phyloP scores from a whole-genome alignment of 2,888 invertebrate species.

The Andrena dorsata region DNA sequence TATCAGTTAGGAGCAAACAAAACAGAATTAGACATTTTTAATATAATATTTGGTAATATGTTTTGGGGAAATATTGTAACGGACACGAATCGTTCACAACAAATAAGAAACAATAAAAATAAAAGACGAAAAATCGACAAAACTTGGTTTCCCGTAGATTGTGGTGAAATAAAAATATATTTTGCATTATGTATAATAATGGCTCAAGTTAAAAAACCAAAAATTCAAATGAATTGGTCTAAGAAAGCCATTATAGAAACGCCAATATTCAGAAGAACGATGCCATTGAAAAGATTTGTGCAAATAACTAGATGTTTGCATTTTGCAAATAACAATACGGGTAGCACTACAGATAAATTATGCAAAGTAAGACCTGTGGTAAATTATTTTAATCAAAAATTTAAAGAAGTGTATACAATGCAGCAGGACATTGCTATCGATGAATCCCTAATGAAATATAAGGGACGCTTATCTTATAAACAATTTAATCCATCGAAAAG shows the following conservation, averaged over 20 bases:
- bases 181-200: too few species aligned
- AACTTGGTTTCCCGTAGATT: slow-evolving; percentile 52
- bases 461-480: too few species aligned
- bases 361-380: neutral
- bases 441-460: too few species aligned
- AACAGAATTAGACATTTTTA: too few species aligned
- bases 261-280: too few species aligned
- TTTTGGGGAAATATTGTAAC: slow-evolving; percentile 57
- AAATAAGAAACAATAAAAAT: slow-evolving; percentile 47
- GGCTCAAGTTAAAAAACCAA: too few species aligned
- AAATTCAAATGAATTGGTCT: too few species aligned
- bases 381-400: neutral
- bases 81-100: slow-evolving; percentile 42
- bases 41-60: slow-evolving; percentile 35
- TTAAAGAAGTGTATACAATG: slow-evolving; percentile 4
- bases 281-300: too few species aligned
- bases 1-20: too few species aligned
- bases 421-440: too few species aligned
- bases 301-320: slow-evolving; percentile 9
- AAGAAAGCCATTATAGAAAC: too few species aligned
- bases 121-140: slow-evolving; percentile 49
- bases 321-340: neutral
- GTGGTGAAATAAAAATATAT: slow-evolving; percentile 63
- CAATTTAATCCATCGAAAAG: too few species aligned
- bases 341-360: neutral